phyloP scores from a whole-genome alignment of 1,140 invertebrate genomes.

The Drosophila baimaii region DNA sequence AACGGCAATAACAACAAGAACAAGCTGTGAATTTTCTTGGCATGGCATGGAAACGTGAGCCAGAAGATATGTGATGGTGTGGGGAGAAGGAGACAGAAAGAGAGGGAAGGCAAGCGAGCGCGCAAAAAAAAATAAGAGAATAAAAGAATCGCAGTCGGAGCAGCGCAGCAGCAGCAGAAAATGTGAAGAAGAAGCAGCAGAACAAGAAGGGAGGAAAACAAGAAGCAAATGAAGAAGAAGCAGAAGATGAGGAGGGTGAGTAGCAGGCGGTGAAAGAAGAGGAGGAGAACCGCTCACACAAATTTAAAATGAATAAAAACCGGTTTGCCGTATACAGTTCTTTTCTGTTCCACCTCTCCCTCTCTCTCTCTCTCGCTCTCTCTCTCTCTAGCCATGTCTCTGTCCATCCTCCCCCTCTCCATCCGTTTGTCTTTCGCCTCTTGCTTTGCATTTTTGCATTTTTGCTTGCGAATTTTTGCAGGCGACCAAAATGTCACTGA shows the following conservation, averaged over 20 bases:
- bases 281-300: constrained; percentile 53
- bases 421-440: constrained; percentile 12
- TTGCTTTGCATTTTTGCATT: constrained; percentile 30
- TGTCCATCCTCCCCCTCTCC: constrained; percentile 6
- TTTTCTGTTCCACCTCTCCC: constrained; percentile 26
- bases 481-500: constrained; percentile 37
- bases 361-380: constrained; percentile 2
- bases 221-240: constrained; percentile 2
- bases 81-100: constrained; percentile 3
- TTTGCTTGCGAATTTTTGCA: constrained; percentile 17
- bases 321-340: constrained; percentile 68
- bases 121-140: constrained; percentile 37
- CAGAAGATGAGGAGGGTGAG: not conserved
- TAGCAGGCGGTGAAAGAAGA: not conserved
- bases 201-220: constrained; percentile 12
- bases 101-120: constrained; percentile 15
- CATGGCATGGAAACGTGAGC: constrained; percentile 38
- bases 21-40: constrained; percentile 42
- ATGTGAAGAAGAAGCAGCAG: constrained; percentile 11
- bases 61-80: constrained; percentile 10
- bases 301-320: constrained; percentile 68
- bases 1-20: constrained; percentile 35
- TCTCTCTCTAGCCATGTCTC: not conserved
- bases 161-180: constrained; percentile 26
- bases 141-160: constrained; percentile 45